Percentiles rank a stretch among this genome's conserved stretches.
Conservation (phyloP, 2,888 invertebrate species). For the Pherbina coryleti region DNA sequence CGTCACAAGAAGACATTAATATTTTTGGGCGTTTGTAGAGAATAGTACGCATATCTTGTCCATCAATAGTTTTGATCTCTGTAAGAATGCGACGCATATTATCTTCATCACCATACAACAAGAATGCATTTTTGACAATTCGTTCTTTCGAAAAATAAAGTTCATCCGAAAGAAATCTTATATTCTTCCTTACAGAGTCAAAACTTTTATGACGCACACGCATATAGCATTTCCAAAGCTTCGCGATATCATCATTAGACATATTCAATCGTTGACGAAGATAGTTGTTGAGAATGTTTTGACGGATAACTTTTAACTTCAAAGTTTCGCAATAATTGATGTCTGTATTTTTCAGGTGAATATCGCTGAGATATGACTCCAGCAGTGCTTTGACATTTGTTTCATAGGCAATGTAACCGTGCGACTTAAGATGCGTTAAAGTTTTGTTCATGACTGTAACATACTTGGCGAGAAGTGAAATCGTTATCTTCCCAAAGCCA, state of each 20-base stretch:
- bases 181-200: slow-evolving; percentile 71
- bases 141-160: slow-evolving; percentile 72
- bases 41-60: slow-evolving; percentile 72
- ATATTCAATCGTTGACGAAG: slow-evolving; percentile 68
- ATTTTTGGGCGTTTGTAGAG: slow-evolving; percentile 75
- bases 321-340: slow-evolving; percentile 52
- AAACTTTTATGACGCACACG: slow-evolving; percentile 70
- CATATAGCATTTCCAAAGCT: slow-evolving; percentile 64
- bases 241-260: slow-evolving; percentile 60
- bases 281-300: slow-evolving; percentile 63
- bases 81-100: slow-evolving; percentile 73
- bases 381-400: slow-evolving; percentile 68
- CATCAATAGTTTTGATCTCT: slow-evolving; percentile 72
- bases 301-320: slow-evolving; percentile 60
- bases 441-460: slow-evolving; percentile 61
- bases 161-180: slow-evolving; percentile 72
- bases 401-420: slow-evolving; percentile 64
- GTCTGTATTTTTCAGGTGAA: slow-evolving; percentile 47
- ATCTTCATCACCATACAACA: slow-evolving; percentile 74
- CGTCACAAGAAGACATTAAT: slow-evolving; percentile 73
- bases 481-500: slow-evolving; percentile 70
- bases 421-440: slow-evolving; percentile 67
- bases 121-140: slow-evolving; percentile 74
- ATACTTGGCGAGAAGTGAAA: slow-evolving; percentile 69
- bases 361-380: slow-evolving; percentile 53